phyloP scores from a whole-genome alignment of 1,140 invertebrate genomes.

The Drosophila mauritiana region DNA sequence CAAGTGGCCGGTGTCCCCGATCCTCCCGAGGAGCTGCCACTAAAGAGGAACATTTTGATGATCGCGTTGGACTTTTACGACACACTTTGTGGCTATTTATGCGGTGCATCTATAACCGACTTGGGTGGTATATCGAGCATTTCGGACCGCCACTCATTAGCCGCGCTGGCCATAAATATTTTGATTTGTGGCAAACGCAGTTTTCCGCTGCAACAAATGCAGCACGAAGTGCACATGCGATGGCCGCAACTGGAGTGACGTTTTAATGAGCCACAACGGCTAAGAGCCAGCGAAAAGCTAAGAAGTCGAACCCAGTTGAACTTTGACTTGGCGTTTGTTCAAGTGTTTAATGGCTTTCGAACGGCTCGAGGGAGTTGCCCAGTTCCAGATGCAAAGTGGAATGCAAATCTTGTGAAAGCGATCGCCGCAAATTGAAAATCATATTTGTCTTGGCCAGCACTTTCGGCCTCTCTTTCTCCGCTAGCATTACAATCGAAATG shows the following conservation, averaged over 20 bases:
- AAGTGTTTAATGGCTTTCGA: conserved; percentile 66
- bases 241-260: conserved; percentile 35
- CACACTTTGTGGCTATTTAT: conserved; percentile 80
- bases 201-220: conserved; percentile 15
- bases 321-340: conserved; percentile 57
- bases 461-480: conserved; percentile 24
- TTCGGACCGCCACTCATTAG: conserved; percentile 62
- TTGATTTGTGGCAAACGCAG: conserved; percentile 67
- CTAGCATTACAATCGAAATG: conserved; percentile 80
- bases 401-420: conserved; percentile 78
- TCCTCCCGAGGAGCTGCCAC: not conserved
- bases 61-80: conserved; percentile 72
- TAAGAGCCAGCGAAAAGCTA: conserved; percentile 1
- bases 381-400: conserved; percentile 42
- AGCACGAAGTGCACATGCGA: not conserved
- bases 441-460: conserved; percentile 68
- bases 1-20: not conserved
- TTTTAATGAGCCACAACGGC: conserved; percentile 61
- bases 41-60: conserved; percentile 58
- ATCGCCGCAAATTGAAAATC: conserved; percentile 75
- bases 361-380: not conserved
- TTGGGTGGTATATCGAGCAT: conserved; percentile 79
- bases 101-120: conserved; percentile 65
- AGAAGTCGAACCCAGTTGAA: conserved; percentile 64
- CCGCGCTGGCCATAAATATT: conserved; percentile 66